Evolutionary conservation across 2,888 invertebrate genomes (phyloP).

Genomic region (Sylvicola cinctus): DNA sequence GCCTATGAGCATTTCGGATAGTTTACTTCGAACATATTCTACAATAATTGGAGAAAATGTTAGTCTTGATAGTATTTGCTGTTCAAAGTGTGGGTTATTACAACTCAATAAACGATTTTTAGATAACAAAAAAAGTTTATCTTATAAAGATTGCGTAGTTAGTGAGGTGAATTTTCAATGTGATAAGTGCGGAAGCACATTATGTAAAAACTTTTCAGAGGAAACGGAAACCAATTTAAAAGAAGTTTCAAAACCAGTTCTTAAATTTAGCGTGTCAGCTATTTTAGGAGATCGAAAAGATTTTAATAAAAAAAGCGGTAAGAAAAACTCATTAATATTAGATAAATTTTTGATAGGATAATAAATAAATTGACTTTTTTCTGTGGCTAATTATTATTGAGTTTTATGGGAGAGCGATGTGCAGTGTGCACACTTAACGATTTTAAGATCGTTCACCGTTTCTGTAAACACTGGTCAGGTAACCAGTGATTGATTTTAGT

Average conservation of each 20-base stretch:
- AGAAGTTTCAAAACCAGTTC: constrained; percentile 42
- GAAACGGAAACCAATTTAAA: constrained; percentile 20
- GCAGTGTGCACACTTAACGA: no score
- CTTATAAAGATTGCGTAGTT: constrained; percentile 13
- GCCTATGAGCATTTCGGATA: constrained; percentile 5
- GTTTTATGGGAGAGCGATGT: no score
- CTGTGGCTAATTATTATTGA: no score
- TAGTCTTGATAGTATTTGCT: constrained; percentile 13
- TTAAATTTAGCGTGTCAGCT: constrained; percentile 85
- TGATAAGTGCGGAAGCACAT: constrained; percentile 17
- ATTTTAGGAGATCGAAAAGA: constrained; percentile 43
- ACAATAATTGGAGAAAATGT: constrained; percentile 5
- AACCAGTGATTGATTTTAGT: no score
- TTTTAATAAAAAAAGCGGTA: constrained; percentile 26
- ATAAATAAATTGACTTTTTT: no score
- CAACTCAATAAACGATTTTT: constrained; percentile 5
- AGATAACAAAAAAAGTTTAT: constrained; percentile 6
- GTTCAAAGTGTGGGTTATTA: constrained; percentile 18
- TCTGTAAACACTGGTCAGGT: no score
- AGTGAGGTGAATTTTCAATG: constrained; percentile 15
- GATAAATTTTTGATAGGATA: no score
- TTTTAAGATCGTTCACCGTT: no score
- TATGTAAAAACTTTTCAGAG: constrained; percentile 6
- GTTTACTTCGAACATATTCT: constrained; percentile 8
- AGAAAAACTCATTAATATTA: no score